Conservation (phyloP, 2,113 vertebrate genomes). For the Labrus mixtus region DNA sequence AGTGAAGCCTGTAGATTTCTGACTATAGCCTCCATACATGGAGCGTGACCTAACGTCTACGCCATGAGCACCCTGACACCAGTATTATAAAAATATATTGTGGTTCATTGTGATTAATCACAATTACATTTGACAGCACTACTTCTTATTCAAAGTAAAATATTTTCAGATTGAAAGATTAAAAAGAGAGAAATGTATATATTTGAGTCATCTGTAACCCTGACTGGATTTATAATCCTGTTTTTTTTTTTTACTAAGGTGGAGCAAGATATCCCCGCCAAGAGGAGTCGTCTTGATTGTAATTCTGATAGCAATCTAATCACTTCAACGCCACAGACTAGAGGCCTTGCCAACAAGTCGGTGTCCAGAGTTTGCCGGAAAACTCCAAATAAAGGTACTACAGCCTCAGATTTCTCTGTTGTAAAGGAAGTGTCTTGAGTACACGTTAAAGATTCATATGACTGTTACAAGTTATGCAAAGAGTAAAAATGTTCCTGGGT, state of each 20-base stretch:
- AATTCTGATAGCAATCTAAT: constrained; percentile 92
- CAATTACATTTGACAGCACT: no score
- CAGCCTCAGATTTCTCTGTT: constrained; percentile 11
- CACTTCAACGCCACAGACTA: constrained; percentile 91
- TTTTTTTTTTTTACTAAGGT: constrained; percentile 79
- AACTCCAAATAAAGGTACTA: constrained; percentile 93
- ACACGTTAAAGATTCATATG: no score
- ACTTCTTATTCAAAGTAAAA: no score
- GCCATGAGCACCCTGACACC: no score
- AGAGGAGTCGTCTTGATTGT: constrained; percentile 93
- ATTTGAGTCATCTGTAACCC: neutral
- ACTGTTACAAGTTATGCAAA: no score
- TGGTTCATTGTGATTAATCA: no score
- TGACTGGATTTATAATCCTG: neutral
- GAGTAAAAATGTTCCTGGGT: neutral
- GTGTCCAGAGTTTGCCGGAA: constrained; percentile 91
- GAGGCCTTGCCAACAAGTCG: constrained; percentile 90
- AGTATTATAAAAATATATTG: no score
- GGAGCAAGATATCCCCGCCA: constrained; percentile 95
- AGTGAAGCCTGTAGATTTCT: no score
- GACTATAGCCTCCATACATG: no score
- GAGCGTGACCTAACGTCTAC: no score
- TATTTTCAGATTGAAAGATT: neutral
- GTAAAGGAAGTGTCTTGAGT: neutral
- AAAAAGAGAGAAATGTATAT: neutral